A percentile compares a stretch with the other conserved stretches of the same genome.
Evolutionary conservation across 1,140 invertebrate species (phyloP).

Genomic region (Euwallacea similis): DNA sequence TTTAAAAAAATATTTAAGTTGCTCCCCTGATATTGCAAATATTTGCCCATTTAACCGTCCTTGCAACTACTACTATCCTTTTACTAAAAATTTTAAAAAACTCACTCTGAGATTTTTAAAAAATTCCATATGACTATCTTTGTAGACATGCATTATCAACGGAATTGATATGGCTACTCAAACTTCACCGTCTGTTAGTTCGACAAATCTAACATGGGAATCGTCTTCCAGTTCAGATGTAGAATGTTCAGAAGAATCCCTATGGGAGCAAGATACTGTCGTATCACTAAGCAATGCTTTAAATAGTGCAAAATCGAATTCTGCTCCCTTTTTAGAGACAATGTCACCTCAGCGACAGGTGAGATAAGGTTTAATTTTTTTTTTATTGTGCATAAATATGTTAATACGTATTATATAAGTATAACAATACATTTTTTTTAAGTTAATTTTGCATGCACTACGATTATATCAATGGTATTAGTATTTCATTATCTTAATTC

Average conservation of each 20-base stretch:
- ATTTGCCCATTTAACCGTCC: too few species aligned
- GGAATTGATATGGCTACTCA: conserved; percentile 41
- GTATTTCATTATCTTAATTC: too few species aligned
- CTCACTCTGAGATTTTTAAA: neutral
- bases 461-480: too few species aligned
- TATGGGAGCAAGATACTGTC: conserved; percentile 5
- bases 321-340: conserved; percentile 47
- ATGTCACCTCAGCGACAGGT: conserved; percentile 36
- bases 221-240: conserved; percentile 42
- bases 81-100: too few species aligned
- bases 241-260: conserved; percentile 32
- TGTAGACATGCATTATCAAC: conserved; percentile 17
- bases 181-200: conserved; percentile 47
- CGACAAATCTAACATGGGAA: conserved; percentile 47
- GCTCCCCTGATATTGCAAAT: too few species aligned
- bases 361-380: neutral
- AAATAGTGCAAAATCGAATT: conserved; percentile 43
- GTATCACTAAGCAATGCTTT: conserved; percentile 9
- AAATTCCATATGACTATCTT: neutral
- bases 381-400: too few species aligned
- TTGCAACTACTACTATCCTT: too few species aligned
- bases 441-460: too few species aligned
- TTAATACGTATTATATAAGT: too few species aligned
- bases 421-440: too few species aligned
- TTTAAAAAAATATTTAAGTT: too few species aligned